phyloP scores from a whole-genome alignment of 30 jellyfish, hydroid and myxozoan genomes.

The Phacellophora camtschatica region DNA sequence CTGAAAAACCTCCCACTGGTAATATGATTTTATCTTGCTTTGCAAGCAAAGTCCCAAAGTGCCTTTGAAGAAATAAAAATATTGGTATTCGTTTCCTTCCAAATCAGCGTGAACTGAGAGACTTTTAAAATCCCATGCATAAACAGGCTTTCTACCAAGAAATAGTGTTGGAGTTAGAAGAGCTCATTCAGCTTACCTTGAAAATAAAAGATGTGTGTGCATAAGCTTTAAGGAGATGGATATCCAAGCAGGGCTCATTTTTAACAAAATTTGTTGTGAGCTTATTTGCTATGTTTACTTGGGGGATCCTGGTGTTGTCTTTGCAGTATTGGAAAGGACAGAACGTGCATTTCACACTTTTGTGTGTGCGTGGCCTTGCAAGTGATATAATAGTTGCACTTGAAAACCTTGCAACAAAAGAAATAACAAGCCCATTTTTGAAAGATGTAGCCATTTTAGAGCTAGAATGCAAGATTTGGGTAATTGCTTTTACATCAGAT shows the following conservation, averaged over 20 bases:
- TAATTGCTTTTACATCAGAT: conserved; percentile 66
- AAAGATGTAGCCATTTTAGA: conserved; percentile 44
- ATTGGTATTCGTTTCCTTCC: background rate
- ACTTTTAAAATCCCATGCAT: background rate
- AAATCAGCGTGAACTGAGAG: background rate
- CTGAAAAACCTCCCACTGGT: background rate
- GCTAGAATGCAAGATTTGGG: conserved; percentile 2
- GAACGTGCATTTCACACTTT: conserved; percentile 44
- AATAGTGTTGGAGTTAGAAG: background rate
- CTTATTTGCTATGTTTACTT: conserved; percentile 52
- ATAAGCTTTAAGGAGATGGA: conserved; percentile 13
- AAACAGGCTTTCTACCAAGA: background rate
- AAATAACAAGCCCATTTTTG: conserved; percentile 33
- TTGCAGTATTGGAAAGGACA: conserved; percentile 14
- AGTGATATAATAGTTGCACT: conserved; percentile 23
- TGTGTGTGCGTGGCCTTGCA: conserved; percentile 23
- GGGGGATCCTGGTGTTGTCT: conserved; percentile 28
- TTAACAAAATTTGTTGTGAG: background rate
- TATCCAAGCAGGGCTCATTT: conserved; percentile 23
- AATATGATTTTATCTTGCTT: background rate
- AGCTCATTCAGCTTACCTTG: background rate
- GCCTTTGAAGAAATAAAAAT: background rate
- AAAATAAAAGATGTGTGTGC: background rate
- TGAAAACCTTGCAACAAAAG: conserved; percentile 58
- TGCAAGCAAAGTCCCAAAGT: conserved; percentile 5